A percentile compares a stretch with the other conserved stretches of the same genome.
Conservation (phyloP, 2,113 vertebrate genomes). For the Grus americana region DNA sequence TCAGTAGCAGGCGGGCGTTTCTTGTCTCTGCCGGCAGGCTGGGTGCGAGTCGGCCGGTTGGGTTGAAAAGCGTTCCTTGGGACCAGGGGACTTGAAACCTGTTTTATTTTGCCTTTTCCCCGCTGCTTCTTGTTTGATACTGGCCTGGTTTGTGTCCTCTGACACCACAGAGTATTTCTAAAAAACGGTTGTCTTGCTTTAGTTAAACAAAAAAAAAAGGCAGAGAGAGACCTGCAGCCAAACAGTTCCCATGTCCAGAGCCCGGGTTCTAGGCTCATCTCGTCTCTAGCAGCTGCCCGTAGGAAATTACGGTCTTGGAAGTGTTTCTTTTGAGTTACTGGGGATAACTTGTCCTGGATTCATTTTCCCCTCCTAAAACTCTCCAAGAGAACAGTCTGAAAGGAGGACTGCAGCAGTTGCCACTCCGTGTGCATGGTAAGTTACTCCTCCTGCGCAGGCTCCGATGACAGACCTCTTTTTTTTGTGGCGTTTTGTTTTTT, state of each 20-base stretch:
- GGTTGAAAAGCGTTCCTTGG: not conserved
- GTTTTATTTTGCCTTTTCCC: not conserved
- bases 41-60: not conserved
- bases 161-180: not conserved
- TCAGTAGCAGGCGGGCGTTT: not conserved
- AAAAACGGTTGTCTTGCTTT: not conserved
- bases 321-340: not conserved
- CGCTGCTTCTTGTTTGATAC: not conserved
- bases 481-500: too few species aligned
- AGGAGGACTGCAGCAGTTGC: not conserved
- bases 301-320: not conserved
- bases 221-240: not conserved
- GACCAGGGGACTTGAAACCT: not conserved
- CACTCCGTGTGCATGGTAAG: fast-evolving
- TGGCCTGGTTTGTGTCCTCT: not conserved
- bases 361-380: not conserved
- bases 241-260: not conserved
- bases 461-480: not conserved
- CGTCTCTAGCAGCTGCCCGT: not conserved
- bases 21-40: not conserved
- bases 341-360: not conserved
- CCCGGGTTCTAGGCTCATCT: fast-evolving
- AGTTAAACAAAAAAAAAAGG: not conserved
- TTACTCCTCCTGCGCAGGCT: not conserved
- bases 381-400: fast-evolving